Evolutionary conservation across 2,113 vertebrate species (phyloP).

Genomic region (Aix galericulata): DNA sequence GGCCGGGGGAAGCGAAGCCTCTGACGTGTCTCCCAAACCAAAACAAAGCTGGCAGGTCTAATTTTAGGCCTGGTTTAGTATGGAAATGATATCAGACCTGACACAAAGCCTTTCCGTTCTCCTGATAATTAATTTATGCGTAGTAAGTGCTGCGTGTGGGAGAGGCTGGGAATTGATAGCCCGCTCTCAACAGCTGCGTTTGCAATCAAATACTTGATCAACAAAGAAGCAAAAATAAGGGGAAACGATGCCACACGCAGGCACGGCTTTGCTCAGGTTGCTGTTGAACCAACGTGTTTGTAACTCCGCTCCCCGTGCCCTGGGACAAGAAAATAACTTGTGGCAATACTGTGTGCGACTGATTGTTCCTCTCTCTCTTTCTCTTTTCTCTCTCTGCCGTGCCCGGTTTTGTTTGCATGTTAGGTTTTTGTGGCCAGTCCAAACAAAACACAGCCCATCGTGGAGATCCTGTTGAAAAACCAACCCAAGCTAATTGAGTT

Average conservation of each 20-base stretch:
- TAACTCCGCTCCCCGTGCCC: not conserved
- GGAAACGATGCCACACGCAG: rapidly evolving
- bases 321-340: not conserved
- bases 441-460: conserved; percentile 94
- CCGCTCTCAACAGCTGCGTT: not conserved
- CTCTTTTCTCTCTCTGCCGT: not conserved
- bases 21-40: conserved; percentile 27
- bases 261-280: not conserved
- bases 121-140: not conserved
- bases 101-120: not conserved
- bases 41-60: conserved; percentile 46
- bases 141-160: not conserved
- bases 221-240: not conserved
- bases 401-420: conserved; percentile 27
- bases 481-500: conserved; percentile 97
- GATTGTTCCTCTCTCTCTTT: not conserved
- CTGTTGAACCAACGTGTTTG: not conserved
- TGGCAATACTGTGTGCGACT: not conserved
- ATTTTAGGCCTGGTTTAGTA: conserved; percentile 53
- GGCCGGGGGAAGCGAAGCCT: conserved; percentile 2
- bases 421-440: conserved; percentile 98
- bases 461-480: conserved; percentile 98
- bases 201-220: not conserved
- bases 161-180: not conserved
- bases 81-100: conserved; percentile 15